Evolutionary conservation across 2,113 vertebrate genomes (phyloP), one percentile per base, ranked within the genome.

Genomic region (Terrapene triunguis): DNA sequence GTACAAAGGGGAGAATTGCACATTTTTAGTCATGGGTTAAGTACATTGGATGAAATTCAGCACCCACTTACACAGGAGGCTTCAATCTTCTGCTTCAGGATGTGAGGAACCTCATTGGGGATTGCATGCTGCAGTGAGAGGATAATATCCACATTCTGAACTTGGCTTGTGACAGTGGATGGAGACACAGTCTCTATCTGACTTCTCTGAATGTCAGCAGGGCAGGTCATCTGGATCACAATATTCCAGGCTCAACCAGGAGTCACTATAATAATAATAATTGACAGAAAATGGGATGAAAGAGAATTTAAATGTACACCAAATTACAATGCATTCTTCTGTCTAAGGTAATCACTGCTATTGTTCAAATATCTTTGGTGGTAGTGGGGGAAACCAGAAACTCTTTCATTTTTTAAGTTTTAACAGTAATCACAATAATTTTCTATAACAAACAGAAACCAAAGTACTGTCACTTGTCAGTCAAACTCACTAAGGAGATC

Each of bases 361-460:
- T 94, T 95, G 89, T 96, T 97, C 89, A 96, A 97, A 93, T 95
- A 94, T 94, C 95, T 97, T 80, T 6, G 6, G 14, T 76, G 80
- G 87, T 95, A 88, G 87, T 53, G 35, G 89, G 94, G 91, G 94
- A 92, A 94, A 94, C 85, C 80, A 89, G 69, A 35, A 96, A 94
- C 69, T 89, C 80, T 21, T 16, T 96, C 94, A 42, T 55, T 81
- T 95, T 53, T 92, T 89, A 87, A 96, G 92, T 90, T 94, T 84
- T 94, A 92, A 89, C 59, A 94, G 48, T 78, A 94, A 89, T 94
- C 88, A 87, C 7, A 69, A 50, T 32, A 50, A 21, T 92, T 89
- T n/a, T 92, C 48, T 5, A 3, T 82, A 47, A 90, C 53, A 90
- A 93, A 94, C 27, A 57, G 69, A 91, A 44, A 92, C 51, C 17